Evolutionary conservation across 2,888 invertebrate species (phyloP), one percentile per base, ranked within the genome.

Genomic region (Orchesella flavescens): DNA sequence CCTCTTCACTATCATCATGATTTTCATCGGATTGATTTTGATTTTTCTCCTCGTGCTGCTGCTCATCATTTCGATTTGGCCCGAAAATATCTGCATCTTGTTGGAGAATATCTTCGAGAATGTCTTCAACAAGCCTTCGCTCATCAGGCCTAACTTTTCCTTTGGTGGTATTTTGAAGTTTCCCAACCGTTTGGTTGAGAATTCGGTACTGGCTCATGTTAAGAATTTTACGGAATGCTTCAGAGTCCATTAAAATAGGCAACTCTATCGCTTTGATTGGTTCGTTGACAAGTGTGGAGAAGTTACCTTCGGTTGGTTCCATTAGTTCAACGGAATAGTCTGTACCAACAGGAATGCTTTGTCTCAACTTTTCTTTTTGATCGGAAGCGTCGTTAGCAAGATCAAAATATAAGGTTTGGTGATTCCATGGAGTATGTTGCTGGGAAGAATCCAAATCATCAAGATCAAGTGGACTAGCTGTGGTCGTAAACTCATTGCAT

Each of bases 401-500:
- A 53, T 75, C 75, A 49, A 34, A 74, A 24, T 63, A 74, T 34
- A 61, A 10, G 3, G 23, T 13, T 23, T 61, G 1, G 12, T 74
- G 74, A 44, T 72, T 24, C 46, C n/a, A 15, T 9, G 74, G 74
- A 13, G 74, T 63, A n/a, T 63, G 63, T 2, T 4, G 19, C 17
- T 59, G 59, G 10, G 17, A 49, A 17, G n/a, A 57, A 34, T 72
- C 44, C 1, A n/a, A n/a, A n/a, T n/a, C n/a, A n/a, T n/a, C n/a
- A n/a, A n/a, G n/a, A n/a, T n/a, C n/a, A n/a, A 23, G 21, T n/a
- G 74, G 74, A 23, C 63, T 21, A 10, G n/a, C 46, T 0, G 74
- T 63, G 10, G 74, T 63, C 13, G 74, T 63, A 21, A 24, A 74
- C 34, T 74, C 5, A 46, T 74, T 61, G 34, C 74, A 74, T 63